Evolutionary conservation across 2,113 vertebrate species (phyloP).

Genomic region (Apteryx owenii): DNA sequence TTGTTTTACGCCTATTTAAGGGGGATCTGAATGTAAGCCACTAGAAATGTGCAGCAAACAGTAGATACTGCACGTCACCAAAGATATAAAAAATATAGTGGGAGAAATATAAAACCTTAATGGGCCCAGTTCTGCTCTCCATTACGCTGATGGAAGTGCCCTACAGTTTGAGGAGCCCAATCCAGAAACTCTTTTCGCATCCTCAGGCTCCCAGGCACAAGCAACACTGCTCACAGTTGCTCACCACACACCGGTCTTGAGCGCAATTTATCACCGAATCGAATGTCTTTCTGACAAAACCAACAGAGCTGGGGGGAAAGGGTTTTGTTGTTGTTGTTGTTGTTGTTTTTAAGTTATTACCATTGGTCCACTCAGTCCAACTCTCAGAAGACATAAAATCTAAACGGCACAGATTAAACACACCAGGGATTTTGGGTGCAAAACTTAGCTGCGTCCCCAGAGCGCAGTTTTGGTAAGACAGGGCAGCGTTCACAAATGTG

Average conservation of each 20-base stretch:
- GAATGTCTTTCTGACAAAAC: not conserved
- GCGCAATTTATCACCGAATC: not conserved
- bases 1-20: not conserved
- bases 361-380: no score
- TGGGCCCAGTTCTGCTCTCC: not conserved
- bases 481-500: no score
- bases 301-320: not conserved
- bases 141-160: not conserved
- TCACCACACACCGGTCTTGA: not conserved
- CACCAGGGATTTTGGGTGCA: no score
- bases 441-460: no score
- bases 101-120: not conserved
- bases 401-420: no score
- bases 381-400: no score
- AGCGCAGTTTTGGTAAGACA: no score
- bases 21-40: not conserved
- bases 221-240: not conserved
- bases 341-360: no score
- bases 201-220: not conserved
- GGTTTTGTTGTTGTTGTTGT: no score
- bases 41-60: not conserved
- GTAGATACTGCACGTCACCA: not conserved
- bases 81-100: not conserved
- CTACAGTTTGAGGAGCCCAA: not conserved
- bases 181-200: not conserved